phyloP scores from a whole-genome alignment of 2,113 vertebrate genomes.

The Bubo blakistoni region DNA sequence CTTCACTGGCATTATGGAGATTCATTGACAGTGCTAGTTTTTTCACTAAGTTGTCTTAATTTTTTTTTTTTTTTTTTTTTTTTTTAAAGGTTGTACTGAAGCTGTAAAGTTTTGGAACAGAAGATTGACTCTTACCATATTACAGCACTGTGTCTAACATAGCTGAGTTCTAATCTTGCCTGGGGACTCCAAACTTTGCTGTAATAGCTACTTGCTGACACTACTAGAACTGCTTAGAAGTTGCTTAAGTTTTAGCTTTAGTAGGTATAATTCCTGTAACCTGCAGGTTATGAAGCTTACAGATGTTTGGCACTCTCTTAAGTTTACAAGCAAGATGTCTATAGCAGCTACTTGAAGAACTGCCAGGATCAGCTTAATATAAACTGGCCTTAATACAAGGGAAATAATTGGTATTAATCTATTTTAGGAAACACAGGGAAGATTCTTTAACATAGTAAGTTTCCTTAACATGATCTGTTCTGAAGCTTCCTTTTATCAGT shows the following conservation, averaged over 20 bases:
- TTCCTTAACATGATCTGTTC: neutral
- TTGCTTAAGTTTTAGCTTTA: neutral
- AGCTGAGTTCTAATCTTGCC: neutral
- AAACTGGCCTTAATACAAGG: neutral
- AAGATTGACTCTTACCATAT: neutral
- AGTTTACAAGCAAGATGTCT: constrained; percentile 6
- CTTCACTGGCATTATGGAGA: neutral
- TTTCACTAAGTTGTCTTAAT: neutral
- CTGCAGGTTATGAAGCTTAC: neutral
- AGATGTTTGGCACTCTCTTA: neutral
- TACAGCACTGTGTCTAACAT: neutral
- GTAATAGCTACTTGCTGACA: neutral
- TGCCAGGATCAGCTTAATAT: neutral
- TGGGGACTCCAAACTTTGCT: neutral
- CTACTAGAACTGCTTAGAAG: neutral
- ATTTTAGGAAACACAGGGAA: neutral
- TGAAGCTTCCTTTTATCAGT: neutral
- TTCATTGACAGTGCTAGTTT: neutral
- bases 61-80: neutral
- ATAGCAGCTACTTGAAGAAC: neutral
- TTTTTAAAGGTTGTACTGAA: neutral
- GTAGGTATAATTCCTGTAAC: neutral
- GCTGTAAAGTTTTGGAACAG: neutral
- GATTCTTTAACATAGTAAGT: neutral
- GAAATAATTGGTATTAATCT: neutral